These are phyloP conservation scores for Griposia aprilina DNA, from an alignment of 2,888 invertebrate species.

Conservation along the genomic window DNA sequence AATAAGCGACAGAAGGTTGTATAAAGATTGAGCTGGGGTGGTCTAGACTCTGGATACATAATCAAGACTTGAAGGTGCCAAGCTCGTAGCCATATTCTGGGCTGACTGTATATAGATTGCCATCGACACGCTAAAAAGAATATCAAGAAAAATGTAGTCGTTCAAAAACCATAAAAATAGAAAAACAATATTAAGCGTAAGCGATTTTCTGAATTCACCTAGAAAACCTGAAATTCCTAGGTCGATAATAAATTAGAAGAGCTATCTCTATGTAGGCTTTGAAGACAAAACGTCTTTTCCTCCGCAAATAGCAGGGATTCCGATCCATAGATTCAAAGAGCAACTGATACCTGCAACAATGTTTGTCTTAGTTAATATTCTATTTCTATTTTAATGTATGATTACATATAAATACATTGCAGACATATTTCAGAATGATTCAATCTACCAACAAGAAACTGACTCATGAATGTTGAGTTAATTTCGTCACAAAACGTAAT, in stretches of 20 bases:
- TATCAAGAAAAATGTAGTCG: no score
- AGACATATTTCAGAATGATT: conserved; percentile 46
- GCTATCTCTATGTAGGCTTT: not conserved
- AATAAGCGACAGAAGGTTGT: not conserved
- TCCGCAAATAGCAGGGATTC: conserved; percentile 11
- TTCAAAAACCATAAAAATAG: not conserved
- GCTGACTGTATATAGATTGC: no score
- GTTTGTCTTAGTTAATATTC: conserved; percentile 1
- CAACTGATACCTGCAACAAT: conserved; percentile 4
- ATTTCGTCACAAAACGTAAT: conserved; percentile 16
- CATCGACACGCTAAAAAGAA: no score
- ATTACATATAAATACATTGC: conserved; percentile 36
- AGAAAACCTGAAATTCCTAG: not conserved
- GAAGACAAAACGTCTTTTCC: not conserved
- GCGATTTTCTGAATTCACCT: not conserved
- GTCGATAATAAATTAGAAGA: not conserved
- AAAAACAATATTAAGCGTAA: not conserved
- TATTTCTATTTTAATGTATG: conserved; percentile 40
- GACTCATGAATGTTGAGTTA: conserved; percentile 34
- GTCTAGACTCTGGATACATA: not conserved
- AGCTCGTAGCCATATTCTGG: no score
- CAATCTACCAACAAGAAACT: conserved; percentile 28
- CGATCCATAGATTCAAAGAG: not conserved
- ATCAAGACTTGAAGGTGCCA: no score
- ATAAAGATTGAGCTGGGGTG: not conserved